A percentile compares a stretch with the other conserved stretches of the same genome.
Evolutionary conservation across 2,113 vertebrate genomes (phyloP).

Genomic region (Callopanchax toddi): DNA sequence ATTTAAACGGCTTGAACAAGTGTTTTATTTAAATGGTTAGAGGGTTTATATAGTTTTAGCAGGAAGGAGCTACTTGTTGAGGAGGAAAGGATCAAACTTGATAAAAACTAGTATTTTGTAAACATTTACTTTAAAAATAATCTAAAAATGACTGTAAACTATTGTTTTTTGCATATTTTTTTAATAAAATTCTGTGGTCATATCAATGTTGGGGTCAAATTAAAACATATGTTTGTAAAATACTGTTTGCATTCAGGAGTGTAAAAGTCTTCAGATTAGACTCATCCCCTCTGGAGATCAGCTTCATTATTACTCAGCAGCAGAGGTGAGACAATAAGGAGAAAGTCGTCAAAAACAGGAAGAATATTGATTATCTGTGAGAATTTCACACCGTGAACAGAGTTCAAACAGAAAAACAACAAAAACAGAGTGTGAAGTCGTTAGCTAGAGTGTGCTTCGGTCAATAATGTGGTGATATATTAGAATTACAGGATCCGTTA

Average conservation of each 20-base stretch:
- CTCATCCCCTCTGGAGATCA: slow-evolving; percentile 29
- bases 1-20: not conserved
- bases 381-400: slow-evolving; percentile 52
- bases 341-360: slow-evolving; percentile 54
- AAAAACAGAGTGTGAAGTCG: too few species aligned
- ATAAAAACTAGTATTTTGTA: too few species aligned
- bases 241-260: too few species aligned
- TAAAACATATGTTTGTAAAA: too few species aligned
- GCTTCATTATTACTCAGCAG: slow-evolving; percentile 52
- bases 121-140: too few species aligned
- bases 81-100: not conserved
- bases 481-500: slow-evolving; percentile 41
- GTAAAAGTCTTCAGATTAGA: slow-evolving; percentile 10
- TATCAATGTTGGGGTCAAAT: too few species aligned
- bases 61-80: not conserved
- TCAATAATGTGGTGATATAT: slow-evolving; percentile 49
- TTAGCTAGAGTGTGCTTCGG: too few species aligned
- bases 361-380: slow-evolving; percentile 54
- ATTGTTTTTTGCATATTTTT: too few species aligned
- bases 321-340: slow-evolving; percentile 48
- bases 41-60: not conserved
- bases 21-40: not conserved
- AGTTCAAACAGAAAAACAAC: too few species aligned
- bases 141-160: too few species aligned
- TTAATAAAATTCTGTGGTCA: too few species aligned